These are phyloP conservation scores for Lithophane ornitopus DNA, from an alignment of 2,888 invertebrate genomes.

Conservation along the genomic window DNA sequence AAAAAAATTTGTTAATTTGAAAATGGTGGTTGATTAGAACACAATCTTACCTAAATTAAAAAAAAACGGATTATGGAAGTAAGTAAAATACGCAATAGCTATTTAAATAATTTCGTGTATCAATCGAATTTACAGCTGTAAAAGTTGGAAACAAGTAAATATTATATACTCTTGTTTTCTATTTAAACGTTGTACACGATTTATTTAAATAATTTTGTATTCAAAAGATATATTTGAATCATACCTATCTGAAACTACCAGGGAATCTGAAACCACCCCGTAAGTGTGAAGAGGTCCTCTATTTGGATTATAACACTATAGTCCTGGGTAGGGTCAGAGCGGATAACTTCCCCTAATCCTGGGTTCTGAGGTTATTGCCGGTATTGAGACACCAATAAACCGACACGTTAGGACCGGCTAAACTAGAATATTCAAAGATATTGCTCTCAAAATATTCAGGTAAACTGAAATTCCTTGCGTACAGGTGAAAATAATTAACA, in stretches of 20 bases:
- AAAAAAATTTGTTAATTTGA: neutral
- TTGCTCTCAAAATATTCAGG: slow-evolving; percentile 50
- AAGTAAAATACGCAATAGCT: neutral
- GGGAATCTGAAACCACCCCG: too few relatives aligned
- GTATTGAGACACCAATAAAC: slow-evolving; percentile 83
- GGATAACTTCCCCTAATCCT: slow-evolving; percentile 80
- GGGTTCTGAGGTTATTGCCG: slow-evolving; percentile 80
- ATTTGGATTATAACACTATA: slow-evolving; percentile 81
- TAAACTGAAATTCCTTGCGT: slow-evolving; percentile 17
- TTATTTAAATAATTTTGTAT: neutral
- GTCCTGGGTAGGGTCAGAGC: slow-evolving; percentile 77
- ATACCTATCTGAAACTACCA: slow-evolving; percentile 68
- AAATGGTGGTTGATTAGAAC: too few relatives aligned
- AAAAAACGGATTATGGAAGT: too few relatives aligned
- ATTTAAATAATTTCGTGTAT: neutral
- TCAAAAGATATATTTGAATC: slow-evolving; percentile 29
- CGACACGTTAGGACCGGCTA: slow-evolving; percentile 76
- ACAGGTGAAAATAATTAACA: slow-evolving; percentile 2
- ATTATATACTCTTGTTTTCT: neutral
- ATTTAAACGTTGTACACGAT: neutral
- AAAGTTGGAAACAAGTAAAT: too few relatives aligned
- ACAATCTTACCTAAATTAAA: neutral
- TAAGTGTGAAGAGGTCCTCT: slow-evolving; percentile 78
- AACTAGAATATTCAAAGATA: slow-evolving; percentile 72
- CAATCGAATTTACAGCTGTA: neutral